These are phyloP conservation scores for Ryuthela nishihirai DNA, from an alignment of 2,888 invertebrate species.

Conservation along the genomic window DNA sequence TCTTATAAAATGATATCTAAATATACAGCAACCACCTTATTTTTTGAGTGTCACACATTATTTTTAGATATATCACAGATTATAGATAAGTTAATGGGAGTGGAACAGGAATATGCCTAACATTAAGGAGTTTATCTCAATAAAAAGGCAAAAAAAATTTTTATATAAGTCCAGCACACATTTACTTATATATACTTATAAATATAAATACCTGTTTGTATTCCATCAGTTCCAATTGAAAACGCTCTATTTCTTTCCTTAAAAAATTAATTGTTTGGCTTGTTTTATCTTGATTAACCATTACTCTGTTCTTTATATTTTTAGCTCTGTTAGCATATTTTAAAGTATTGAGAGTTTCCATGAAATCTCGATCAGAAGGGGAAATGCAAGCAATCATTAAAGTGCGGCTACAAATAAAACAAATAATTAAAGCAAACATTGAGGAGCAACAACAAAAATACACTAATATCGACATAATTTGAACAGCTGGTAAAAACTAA, in stretches of 20 bases:
- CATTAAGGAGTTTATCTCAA: too few relatives aligned
- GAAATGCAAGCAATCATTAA: constrained; percentile 99
- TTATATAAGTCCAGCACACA: too few relatives aligned
- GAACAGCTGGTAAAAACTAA: too few relatives aligned
- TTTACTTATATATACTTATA: background rate
- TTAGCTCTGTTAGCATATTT: constrained; percentile 97
- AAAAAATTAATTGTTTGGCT: constrained; percentile 80
- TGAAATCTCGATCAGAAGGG: constrained; percentile 95
- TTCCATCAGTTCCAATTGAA: constrained; percentile 87
- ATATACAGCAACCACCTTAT: too few relatives aligned
- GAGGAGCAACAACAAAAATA: too few relatives aligned
- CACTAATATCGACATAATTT: too few relatives aligned
- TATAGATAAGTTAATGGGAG: too few relatives aligned
- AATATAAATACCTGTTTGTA: constrained; percentile 67
- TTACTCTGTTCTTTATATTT: constrained; percentile 85
- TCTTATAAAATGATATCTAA: too few relatives aligned
- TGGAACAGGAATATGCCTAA: too few relatives aligned
- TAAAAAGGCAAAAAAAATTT: too few relatives aligned
- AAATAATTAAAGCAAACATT: background rate
- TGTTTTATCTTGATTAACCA: constrained; percentile 48
- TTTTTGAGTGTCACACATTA: too few relatives aligned
- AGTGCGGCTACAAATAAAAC: constrained; percentile 67
- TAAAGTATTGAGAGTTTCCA: constrained; percentile 96
- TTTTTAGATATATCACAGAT: too few relatives aligned
- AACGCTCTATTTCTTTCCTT: constrained; percentile 76